A percentile compares a stretch with the other conserved stretches of the same genome.
These are phyloP conservation scores for Anabacerthia variegaticeps DNA, from an alignment of 2,797 vertebrate genomes.

Conservation along the genomic window DNA sequence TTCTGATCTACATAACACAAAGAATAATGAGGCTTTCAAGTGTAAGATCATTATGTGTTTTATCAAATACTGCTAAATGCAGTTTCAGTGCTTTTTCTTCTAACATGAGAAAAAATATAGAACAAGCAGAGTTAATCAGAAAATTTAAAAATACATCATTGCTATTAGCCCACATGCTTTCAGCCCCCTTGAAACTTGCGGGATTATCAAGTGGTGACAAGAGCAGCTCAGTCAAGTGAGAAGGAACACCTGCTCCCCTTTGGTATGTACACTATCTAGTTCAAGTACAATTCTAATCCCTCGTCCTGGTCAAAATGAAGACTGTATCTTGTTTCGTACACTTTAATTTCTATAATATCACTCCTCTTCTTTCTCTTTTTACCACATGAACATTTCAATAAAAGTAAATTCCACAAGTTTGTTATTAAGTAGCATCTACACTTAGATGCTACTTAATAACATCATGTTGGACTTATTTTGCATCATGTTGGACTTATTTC, in stretches of 20 bases:
- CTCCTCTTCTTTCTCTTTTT: background rate
- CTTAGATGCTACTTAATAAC: too few relatives aligned
- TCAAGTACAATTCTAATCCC: slow-evolving; percentile 53
- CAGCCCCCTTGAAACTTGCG: background rate
- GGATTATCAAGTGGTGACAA: slow-evolving; percentile 22
- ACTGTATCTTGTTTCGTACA: slow-evolving; percentile 31
- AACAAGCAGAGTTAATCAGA: background rate
- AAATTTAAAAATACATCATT: background rate
- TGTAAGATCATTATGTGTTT: background rate
- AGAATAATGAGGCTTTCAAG: background rate
- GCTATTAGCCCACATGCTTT: background rate
- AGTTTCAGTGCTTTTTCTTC: background rate
- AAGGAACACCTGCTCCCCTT: slow-evolving; percentile 37
- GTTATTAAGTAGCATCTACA: background rate
- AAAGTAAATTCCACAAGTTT: background rate
- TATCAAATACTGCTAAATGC: background rate
- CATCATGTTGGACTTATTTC: background rate
- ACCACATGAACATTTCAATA: background rate
- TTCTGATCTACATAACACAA: background rate
- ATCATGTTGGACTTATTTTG: too few relatives aligned
- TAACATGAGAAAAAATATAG: background rate
- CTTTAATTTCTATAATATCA: background rate
- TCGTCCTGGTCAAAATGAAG: slow-evolving; percentile 15
- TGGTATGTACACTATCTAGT: slow-evolving; percentile 47
- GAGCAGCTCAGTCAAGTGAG: background rate